phyloP scores from a whole-genome alignment of 2,113 vertebrate genomes.

The Crotalus helleri region DNA sequence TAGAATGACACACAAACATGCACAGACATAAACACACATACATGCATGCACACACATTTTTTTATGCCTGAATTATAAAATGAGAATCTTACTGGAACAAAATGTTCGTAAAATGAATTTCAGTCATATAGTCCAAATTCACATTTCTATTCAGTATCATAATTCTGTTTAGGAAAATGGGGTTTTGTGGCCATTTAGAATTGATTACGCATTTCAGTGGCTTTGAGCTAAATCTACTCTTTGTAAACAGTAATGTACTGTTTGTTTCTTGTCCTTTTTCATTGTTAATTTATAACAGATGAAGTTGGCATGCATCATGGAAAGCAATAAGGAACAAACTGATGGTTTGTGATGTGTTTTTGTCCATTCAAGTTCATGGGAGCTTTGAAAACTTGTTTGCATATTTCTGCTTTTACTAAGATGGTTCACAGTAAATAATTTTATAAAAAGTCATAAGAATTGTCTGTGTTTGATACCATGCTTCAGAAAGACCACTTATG shows the following conservation, averaged over 20 bases:
- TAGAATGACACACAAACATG: neutral
- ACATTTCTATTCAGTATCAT: conserved; percentile 2
- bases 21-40: neutral
- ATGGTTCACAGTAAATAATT: neutral
- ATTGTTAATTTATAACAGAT: conserved; percentile 62
- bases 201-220: conserved; percentile 32
- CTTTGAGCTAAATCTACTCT: conserved; percentile 39
- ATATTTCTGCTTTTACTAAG: neutral
- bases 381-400: neutral
- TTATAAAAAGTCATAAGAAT: neutral
- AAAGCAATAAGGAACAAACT: conserved; percentile 47
- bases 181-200: conserved; percentile 31
- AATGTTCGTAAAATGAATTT: conserved; percentile 27
- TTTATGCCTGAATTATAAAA: neutral
- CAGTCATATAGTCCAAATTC: conserved; percentile 6
- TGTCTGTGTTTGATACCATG: conserved; percentile 16
- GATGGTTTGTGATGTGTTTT: conserved; percentile 55
- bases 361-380: conserved; percentile 42
- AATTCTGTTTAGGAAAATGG: conserved; percentile 26
- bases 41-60: neutral
- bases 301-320: conserved; percentile 28
- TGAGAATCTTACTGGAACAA: conserved; percentile 19
- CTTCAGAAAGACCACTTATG: conserved; percentile 36
- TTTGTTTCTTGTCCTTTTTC: conserved; percentile 39
- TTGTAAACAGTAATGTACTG: conserved; percentile 40